A percentile compares a stretch with the other conserved stretches of the same genome.
Evolutionary conservation across 2,797 vertebrate species (phyloP).

Genomic region (Sebastes hubbsi): DNA sequence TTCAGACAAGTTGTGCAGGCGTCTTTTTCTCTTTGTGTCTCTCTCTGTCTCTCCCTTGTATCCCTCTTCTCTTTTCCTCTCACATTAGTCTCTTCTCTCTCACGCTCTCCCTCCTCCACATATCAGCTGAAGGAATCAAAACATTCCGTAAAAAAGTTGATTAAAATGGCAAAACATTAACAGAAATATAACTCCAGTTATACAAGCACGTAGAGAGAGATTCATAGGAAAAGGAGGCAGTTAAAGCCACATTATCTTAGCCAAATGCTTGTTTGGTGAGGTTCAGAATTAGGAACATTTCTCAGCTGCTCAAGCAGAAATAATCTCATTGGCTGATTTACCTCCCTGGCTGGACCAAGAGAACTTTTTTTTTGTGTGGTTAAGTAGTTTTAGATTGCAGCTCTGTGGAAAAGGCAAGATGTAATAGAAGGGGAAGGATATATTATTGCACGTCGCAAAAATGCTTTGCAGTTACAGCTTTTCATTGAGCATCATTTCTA

Average conservation of each 20-base stretch:
- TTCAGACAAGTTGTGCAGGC: constrained; percentile 58
- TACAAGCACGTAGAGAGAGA: constrained; percentile 12
- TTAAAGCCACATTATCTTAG: constrained; percentile 1
- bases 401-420: constrained; percentile 11
- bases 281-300: constrained; percentile 50
- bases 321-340: constrained; percentile 59
- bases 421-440: constrained; percentile 6
- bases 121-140: constrained; percentile 40
- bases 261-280: constrained; percentile 45
- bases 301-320: constrained; percentile 62
- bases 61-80: not conserved
- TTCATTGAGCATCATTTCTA: not conserved
- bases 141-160: constrained; percentile 40
- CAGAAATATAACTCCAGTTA: constrained; percentile 32
- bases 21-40: constrained; percentile 47
- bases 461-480: not conserved
- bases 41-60: constrained; percentile 11
- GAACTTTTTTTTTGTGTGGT: constrained; percentile 14
- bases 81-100: constrained; percentile 11
- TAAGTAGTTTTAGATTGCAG: constrained; percentile 34
- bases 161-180: constrained; percentile 39
- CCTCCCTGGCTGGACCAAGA: constrained; percentile 27
- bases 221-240: constrained; percentile 30
- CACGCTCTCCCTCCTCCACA: constrained; percentile 31
- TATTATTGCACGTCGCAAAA: not conserved